phyloP scores from a whole-genome alignment of 2,888 invertebrate species.

The Bugulina stolonifera region DNA sequence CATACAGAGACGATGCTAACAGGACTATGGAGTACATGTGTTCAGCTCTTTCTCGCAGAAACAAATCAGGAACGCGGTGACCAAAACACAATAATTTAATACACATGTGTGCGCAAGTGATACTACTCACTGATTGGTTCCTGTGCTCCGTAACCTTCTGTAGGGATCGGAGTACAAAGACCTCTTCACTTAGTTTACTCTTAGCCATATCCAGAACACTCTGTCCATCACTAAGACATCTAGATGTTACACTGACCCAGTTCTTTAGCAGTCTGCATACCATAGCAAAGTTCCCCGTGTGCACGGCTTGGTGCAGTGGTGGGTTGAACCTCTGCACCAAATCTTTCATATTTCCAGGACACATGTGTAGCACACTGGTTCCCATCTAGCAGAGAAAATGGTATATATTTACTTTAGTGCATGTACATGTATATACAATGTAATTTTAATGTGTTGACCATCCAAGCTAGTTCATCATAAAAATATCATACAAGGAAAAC shows the following conservation, averaged over 20 bases:
- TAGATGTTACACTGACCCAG: constrained; percentile 36
- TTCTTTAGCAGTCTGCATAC: constrained; percentile 34
- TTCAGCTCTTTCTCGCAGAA: too few relatives aligned
- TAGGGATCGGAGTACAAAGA: background rate
- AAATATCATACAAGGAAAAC: too few relatives aligned
- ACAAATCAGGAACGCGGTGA: too few relatives aligned
- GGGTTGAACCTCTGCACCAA: constrained; percentile 33
- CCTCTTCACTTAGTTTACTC: background rate
- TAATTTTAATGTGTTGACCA: too few relatives aligned
- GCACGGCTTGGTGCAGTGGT: constrained; percentile 36
- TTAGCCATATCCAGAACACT: background rate
- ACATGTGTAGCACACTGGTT: background rate
- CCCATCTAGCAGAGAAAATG: background rate
- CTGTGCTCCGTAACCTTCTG: background rate
- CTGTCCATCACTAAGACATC: background rate
- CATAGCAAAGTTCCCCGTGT: constrained; percentile 32
- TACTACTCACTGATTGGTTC: constrained; percentile 4
- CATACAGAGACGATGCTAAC: background rate
- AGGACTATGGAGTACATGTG: background rate
- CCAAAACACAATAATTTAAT: too few relatives aligned
- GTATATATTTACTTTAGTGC: background rate
- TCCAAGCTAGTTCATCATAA: too few relatives aligned
- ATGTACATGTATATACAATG: too few relatives aligned
- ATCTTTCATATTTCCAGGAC: background rate
- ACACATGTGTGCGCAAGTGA: background rate